A percentile compares a stretch with the other conserved stretches of the same genome.
Evolutionary conservation across 2,888 invertebrate species (phyloP).

Genomic region (Electrophaes corylata): DNA sequence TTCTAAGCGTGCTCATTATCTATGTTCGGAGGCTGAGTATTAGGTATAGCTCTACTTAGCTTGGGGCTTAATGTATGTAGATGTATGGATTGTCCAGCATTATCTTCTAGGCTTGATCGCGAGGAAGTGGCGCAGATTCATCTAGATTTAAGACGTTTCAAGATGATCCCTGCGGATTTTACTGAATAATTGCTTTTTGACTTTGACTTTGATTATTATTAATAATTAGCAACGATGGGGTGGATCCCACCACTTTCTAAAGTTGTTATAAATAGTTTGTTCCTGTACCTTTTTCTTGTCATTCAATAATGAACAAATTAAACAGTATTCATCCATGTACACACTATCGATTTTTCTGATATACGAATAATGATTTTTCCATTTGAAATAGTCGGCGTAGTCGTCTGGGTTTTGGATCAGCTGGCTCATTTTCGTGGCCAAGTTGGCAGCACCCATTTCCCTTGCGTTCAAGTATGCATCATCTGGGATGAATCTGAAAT

Average conservation of each 20-base stretch:
- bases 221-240: slow-evolving; percentile 34
- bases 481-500: slow-evolving; percentile 50
- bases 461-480: slow-evolving; percentile 47
- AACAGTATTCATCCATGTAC: slow-evolving; percentile 48
- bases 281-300: slow-evolving; percentile 40
- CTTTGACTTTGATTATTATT: too few relatives aligned
- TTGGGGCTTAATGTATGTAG: too few relatives aligned
- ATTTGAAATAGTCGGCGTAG: slow-evolving; percentile 47
- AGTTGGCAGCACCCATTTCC: slow-evolving; percentile 34
- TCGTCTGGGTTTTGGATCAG: slow-evolving; percentile 42
- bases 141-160: too few relatives aligned
- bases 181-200: too few relatives aligned
- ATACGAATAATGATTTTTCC: slow-evolving; percentile 50
- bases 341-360: slow-evolving; percentile 40
- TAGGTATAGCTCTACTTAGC: too few relatives aligned
- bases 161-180: too few relatives aligned
- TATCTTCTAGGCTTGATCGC: too few relatives aligned
- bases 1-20: too few relatives aligned
- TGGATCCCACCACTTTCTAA: slow-evolving; percentile 46
- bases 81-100: too few relatives aligned
- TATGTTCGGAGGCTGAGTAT: too few relatives aligned
- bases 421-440: slow-evolving; percentile 44
- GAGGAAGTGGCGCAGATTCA: too few relatives aligned
- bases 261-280: slow-evolving; percentile 39
- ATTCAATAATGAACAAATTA: slow-evolving; percentile 46